Conservation (phyloP, 2,888 invertebrate genomes). For the Caradrina kadenii region DNA sequence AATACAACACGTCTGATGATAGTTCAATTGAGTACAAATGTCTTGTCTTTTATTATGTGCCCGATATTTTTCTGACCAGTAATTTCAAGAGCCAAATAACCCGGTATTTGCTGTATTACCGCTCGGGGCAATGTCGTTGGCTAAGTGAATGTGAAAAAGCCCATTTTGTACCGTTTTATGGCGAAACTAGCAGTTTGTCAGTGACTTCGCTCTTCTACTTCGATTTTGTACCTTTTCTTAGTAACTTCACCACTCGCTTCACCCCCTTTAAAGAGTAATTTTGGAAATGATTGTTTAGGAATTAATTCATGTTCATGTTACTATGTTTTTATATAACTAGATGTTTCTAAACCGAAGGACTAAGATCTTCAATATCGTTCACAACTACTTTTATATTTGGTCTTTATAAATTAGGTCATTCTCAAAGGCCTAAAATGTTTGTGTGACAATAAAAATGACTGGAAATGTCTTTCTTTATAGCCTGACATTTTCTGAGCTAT, state of each 20-base stretch:
- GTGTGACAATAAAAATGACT: constrained; percentile 40
- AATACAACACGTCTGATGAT: constrained; percentile 50
- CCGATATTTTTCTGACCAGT: constrained; percentile 74
- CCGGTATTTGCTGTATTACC: constrained; percentile 66
- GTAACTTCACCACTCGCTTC: no score
- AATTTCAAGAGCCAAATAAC: constrained; percentile 75
- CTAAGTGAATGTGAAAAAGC: constrained; percentile 58
- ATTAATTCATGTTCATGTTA: no score
- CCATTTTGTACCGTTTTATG: constrained; percentile 43
- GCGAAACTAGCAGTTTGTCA: neutral
- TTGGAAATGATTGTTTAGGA: no score
- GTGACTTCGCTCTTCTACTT: no score
- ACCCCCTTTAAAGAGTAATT: no score
- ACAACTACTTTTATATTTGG: neutral
- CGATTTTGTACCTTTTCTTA: no score
- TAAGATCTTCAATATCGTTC: neutral
- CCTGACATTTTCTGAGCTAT: constrained; percentile 70
- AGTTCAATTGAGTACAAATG: constrained; percentile 41
- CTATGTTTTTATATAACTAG: no score
- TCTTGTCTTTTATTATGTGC: constrained; percentile 74
- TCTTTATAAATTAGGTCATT: constrained; percentile 28
- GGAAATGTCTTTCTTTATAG: constrained; percentile 48
- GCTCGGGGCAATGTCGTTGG: constrained; percentile 58
- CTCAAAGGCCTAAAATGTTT: constrained; percentile 37
- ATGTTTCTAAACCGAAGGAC: no score